phyloP scores from a whole-genome alignment of 2,113 vertebrate genomes.

The Abramis brama region DNA sequence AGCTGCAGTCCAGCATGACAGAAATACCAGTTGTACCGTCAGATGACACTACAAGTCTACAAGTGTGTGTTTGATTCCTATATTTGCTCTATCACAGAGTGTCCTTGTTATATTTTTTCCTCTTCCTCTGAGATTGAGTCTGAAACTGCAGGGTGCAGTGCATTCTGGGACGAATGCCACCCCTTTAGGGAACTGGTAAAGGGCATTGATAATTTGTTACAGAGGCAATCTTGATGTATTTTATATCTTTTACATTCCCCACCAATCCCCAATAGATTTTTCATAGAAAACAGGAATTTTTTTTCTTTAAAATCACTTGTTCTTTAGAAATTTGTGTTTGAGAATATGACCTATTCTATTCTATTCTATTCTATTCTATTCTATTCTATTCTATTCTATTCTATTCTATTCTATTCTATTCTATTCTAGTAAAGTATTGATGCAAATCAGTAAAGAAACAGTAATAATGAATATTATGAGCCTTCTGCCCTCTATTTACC shows the following conservation, averaged over 20 bases:
- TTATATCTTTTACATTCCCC: neutral
- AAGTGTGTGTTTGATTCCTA: slow-evolving; percentile 14
- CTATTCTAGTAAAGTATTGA: too few species aligned
- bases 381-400: too few species aligned
- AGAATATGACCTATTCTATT: too few species aligned
- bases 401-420: too few species aligned
- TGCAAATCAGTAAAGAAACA: too few species aligned
- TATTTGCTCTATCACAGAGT: slow-evolving; percentile 42
- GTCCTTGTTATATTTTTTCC: slow-evolving; percentile 46
- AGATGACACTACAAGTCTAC: neutral
- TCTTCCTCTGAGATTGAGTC: slow-evolving; percentile 31
- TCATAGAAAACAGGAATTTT: neutral
- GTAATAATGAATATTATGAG: neutral
- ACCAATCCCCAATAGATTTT: neutral
- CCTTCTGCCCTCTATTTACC: neutral
- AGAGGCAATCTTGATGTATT: slow-evolving; percentile 7
- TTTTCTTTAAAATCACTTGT: neutral
- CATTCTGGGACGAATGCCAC: slow-evolving; percentile 49
- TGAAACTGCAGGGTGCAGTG: slow-evolving; percentile 16
- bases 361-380: too few species aligned
- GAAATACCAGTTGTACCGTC: slow-evolving; percentile 43
- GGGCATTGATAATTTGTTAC: slow-evolving; percentile 33
- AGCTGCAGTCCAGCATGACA: slow-evolving; percentile 44
- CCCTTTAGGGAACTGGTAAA: slow-evolving; percentile 37
- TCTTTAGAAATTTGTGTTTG: neutral